Evolutionary conservation across 2,113 vertebrate species (phyloP), one percentile per base, ranked within the genome.

Genomic region (Boleophthalmus pectinirostris): DNA sequence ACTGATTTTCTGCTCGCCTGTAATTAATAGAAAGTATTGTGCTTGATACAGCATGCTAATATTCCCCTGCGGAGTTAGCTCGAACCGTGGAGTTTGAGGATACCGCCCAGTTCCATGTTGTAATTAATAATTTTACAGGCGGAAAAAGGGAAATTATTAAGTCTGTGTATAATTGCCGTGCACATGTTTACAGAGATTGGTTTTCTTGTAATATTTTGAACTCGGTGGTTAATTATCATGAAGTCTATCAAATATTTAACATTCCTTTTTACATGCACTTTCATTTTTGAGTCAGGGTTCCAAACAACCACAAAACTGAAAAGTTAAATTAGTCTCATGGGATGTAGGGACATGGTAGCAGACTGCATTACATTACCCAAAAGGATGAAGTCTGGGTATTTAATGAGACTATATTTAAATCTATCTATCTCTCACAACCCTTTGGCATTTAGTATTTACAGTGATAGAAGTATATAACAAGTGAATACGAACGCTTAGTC

Each of bases 21-120:
- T 88, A 82, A 87, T 84, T 85, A 89, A 88, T 85, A 66, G 64
- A 88, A 84, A 79, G 69, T 58, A 73, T 53, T 73, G 77, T 78
- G 71, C 72, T 77, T 82, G 83, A 74, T 80, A 85, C 82, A 89
- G 70, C 72, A 82, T 78, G 81, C 78, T 85, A 78, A 81, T 69
- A 77, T 80, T 64, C 51, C 82, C 63, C 71, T 21, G 3, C 65
- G 67, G 78, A 85, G 49, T 33, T 29, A 45, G 68, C 5, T 61
- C 76, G 54, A 81, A 60, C 74, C 58, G 79, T 33, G 29, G 46
- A 72, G 56, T 72, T 81, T 51, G 53, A 72, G 71, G 13, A 51
- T 29, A 66, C 25, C 18, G 74, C 21, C 64, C 15, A 29, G 14
- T 60, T 54, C 65, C 57, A 74, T 25, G n/a, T 24, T 60, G 63